Evolutionary conservation across 2,113 vertebrate species (phyloP).

Genomic region (Zapus hudsonius): DNA sequence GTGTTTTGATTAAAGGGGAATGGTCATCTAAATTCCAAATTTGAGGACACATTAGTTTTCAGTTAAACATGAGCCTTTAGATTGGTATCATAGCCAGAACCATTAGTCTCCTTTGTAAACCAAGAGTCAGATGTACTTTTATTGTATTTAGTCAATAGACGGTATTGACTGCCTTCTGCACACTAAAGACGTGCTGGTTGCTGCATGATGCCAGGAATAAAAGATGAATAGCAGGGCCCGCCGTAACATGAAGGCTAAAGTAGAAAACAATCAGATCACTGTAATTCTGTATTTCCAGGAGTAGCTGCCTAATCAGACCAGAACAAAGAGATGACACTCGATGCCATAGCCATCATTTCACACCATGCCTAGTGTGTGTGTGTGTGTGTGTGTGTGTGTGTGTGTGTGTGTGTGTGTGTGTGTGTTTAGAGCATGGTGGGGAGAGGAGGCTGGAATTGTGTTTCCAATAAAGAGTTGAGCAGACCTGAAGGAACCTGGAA

Average conservation of each 20-base stretch:
- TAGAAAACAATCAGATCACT: background rate
- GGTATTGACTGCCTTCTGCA: background rate
- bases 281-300: background rate
- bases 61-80: constrained; percentile 25
- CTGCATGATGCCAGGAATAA: background rate
- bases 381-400: too few relatives aligned
- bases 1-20: background rate
- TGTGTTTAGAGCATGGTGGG: background rate
- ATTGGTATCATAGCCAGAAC: background rate
- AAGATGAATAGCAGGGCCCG: background rate
- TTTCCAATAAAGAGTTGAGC: background rate
- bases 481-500: background rate
- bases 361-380: background rate
- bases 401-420: too few relatives aligned
- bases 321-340: background rate
- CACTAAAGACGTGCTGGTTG: background rate
- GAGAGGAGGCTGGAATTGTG: background rate
- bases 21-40: background rate
- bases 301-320: background rate
- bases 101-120: background rate
- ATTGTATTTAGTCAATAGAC: background rate
- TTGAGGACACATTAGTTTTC: background rate
- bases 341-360: background rate
- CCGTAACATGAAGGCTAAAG: background rate
- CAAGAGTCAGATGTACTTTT: background rate